These are phyloP conservation scores for Characodon lateralis DNA, from an alignment of 2,797 vertebrate species.

Conservation along the genomic window DNA sequence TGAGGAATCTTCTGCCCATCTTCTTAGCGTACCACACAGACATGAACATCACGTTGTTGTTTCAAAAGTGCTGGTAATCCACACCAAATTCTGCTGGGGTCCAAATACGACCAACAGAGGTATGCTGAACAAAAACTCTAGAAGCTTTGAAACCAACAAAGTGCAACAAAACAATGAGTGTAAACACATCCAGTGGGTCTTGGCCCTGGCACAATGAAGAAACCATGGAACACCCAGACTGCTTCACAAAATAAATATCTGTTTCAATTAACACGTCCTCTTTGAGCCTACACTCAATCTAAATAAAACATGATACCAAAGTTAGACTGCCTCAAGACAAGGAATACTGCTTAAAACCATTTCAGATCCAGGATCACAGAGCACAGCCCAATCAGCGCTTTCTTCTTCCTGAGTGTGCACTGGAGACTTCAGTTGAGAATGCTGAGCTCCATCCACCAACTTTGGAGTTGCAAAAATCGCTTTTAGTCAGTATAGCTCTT, in stretches of 20 bases:
- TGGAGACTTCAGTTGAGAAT: constrained; percentile 41
- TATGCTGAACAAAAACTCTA: constrained; percentile 8
- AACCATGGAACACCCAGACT: constrained; percentile 7
- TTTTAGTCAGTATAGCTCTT: constrained; percentile 14
- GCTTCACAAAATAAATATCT: constrained; percentile 16
- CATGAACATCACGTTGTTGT: constrained; percentile 79
- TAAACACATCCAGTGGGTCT: constrained; percentile 19
- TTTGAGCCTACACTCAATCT: constrained; percentile 25
- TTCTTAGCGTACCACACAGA: constrained; percentile 88
- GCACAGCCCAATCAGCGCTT: constrained; percentile 32
- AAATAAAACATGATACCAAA: constrained; percentile 20
- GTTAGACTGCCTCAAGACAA: constrained; percentile 16
- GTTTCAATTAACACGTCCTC: constrained; percentile 22
- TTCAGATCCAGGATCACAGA: constrained; percentile 42
- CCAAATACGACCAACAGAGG: constrained; percentile 31
- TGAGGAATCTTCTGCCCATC: constrained; percentile 82
- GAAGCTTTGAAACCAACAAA: constrained; percentile 33
- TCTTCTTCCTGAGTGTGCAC: constrained; percentile 44
- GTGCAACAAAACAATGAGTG: constrained; percentile 12
- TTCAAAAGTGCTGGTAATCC: constrained; percentile 30
- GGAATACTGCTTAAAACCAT: constrained; percentile 14
- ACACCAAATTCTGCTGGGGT: constrained; percentile 43
- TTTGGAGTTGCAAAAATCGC: constrained; percentile 25
- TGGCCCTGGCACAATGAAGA: constrained; percentile 46
- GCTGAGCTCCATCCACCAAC: constrained; percentile 25